Conservation (phyloP, 2,797 vertebrate species). For the Melanotaenia trifasciata region DNA sequence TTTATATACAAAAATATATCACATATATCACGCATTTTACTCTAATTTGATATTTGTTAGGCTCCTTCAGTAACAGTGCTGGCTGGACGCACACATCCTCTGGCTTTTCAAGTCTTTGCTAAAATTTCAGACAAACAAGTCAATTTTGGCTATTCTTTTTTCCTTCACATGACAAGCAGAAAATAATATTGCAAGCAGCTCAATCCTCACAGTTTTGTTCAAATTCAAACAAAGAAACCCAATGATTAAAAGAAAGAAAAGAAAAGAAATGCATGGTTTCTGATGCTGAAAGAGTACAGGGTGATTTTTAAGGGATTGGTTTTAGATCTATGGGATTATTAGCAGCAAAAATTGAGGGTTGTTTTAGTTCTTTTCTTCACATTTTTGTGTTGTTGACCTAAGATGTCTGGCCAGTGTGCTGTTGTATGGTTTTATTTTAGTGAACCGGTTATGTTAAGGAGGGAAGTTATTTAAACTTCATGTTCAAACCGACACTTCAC, state of each 20-base stretch:
- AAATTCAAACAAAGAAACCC: constrained; percentile 70
- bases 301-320: constrained; percentile 47
- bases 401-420: constrained; percentile 50
- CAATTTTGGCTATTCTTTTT: constrained; percentile 64
- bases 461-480: constrained; percentile 82
- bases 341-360: constrained; percentile 77
- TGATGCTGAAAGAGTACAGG: constrained; percentile 58
- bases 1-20: constrained; percentile 95
- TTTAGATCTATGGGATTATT: constrained; percentile 70
- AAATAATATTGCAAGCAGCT: constrained; percentile 83
- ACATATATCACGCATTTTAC: constrained; percentile 88
- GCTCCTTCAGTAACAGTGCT: constrained; percentile 88
- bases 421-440: constrained; percentile 59
- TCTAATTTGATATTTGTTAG: constrained; percentile 88
- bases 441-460: constrained; percentile 49
- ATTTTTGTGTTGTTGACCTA: constrained; percentile 48
- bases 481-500: constrained; percentile 85
- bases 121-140: constrained; percentile 66
- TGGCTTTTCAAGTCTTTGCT: constrained; percentile 78
- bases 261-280: constrained; percentile 40
- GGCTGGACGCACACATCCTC: constrained; percentile 83
- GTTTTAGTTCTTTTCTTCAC: constrained; percentile 56
- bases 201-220: constrained; percentile 82
- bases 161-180: constrained; percentile 75
- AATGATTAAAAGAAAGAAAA: constrained; percentile 33